Evolutionary conservation across 2,888 invertebrate genomes (phyloP).

Genomic region (Capitulum mitella): DNA sequence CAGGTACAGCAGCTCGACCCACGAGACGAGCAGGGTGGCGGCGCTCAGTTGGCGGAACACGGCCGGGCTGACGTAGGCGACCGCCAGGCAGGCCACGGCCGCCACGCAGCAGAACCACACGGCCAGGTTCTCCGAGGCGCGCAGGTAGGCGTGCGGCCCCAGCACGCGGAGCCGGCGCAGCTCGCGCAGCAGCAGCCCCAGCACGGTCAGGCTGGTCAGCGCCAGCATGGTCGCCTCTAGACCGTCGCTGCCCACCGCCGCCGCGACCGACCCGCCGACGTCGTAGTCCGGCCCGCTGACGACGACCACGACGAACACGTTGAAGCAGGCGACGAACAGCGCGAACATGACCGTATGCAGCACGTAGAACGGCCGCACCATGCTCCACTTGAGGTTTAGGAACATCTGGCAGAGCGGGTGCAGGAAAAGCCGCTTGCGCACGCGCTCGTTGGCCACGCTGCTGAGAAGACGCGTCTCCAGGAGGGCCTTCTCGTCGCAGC

Average conservation of each 20-base stretch:
- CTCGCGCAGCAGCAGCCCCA: neutral
- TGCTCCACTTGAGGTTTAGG: constrained; percentile 14
- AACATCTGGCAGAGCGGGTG: constrained; percentile 19
- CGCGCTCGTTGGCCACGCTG: neutral
- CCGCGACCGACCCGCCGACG: no score
- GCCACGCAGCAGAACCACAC: constrained; percentile 2
- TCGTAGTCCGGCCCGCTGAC: neutral
- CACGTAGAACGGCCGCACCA: constrained; percentile 7
- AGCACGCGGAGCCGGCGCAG: neutral
- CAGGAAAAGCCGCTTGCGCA: neutral
- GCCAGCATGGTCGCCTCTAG: neutral
- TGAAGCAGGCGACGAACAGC: constrained; percentile 17
- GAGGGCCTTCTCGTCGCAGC: neutral
- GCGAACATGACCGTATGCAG: constrained; percentile 8
- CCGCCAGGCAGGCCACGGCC: neutral
- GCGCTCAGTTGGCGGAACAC: neutral
- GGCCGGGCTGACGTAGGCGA: neutral
- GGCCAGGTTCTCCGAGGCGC: neutral
- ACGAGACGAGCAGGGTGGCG: neutral
- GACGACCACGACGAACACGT: constrained; percentile 1
- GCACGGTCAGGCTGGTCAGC: neutral
- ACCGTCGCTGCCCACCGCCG: neutral
- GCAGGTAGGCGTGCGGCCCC: neutral
- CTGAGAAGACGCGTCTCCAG: neutral
- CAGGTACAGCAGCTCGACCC: constrained; percentile 15